Percentiles rank a stretch among this genome's conserved stretches.
phyloP scores from a whole-genome alignment of 2,888 invertebrate species.

The Hypomecis punctinalis region DNA sequence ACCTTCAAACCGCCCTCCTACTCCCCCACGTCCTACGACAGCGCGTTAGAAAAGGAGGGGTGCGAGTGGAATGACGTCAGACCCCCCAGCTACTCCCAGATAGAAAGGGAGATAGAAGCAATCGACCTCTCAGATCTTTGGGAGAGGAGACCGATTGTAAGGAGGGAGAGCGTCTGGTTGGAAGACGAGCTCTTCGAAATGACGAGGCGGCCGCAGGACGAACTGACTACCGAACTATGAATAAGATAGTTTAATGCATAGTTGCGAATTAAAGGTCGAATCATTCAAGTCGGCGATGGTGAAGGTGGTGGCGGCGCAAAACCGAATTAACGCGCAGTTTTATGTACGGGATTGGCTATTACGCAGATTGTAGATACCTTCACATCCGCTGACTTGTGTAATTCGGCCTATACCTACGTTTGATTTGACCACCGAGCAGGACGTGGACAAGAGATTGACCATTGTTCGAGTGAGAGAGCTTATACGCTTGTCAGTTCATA shows the following conservation, averaged over 20 bases:
- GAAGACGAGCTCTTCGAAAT: constrained; percentile 93
- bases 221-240: constrained; percentile 93
- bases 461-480: background rate
- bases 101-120: constrained; percentile 68
- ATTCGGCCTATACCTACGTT: too few species aligned
- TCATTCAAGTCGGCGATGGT: too few species aligned
- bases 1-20: constrained; percentile 82
- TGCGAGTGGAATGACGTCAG: constrained; percentile 84
- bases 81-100: constrained; percentile 80
- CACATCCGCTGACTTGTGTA: too few species aligned
- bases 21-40: constrained; percentile 81
- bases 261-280: constrained; percentile 2
- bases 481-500: too few species aligned
- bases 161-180: constrained; percentile 87
- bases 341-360: too few species aligned
- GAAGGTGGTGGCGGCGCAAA: too few species aligned
- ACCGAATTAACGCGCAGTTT: too few species aligned
- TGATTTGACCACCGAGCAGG: constrained; percentile 3
- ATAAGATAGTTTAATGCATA: constrained; percentile 25
- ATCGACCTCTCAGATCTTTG: constrained; percentile 79
- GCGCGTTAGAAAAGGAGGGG: constrained; percentile 75
- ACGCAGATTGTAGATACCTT: too few species aligned
- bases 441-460: background rate
- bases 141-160: constrained; percentile 79
- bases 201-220: constrained; percentile 94